These are phyloP conservation scores for Coturnix japonica DNA, from an alignment of 2,113 vertebrate genomes.

Conservation along the genomic window DNA sequence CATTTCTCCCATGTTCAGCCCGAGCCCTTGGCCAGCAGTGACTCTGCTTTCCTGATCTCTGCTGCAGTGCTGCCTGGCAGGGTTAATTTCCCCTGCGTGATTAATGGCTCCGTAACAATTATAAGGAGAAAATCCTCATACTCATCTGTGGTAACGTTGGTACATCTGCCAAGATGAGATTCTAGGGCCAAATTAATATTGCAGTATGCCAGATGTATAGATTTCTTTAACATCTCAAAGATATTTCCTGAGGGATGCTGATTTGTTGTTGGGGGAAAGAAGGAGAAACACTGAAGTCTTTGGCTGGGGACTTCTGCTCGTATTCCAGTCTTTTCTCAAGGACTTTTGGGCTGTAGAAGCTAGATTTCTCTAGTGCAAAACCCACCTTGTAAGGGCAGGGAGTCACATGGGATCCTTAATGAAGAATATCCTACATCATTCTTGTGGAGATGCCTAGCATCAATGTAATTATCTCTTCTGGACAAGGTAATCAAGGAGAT, in stretches of 20 bases:
- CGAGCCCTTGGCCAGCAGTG: not conserved
- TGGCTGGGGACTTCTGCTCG: not conserved
- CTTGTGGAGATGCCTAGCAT: not conserved
- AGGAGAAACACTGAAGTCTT: not conserved
- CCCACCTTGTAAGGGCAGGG: not conserved
- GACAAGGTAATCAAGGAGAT: conserved; percentile 30
- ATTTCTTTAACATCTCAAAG: not conserved
- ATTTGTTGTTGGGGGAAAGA: not conserved
- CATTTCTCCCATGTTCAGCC: not conserved
- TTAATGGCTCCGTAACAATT: conserved; percentile 32
- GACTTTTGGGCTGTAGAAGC: not conserved
- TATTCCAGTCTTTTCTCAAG: not conserved
- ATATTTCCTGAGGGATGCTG: not conserved
- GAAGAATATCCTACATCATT: conserved; percentile 6
- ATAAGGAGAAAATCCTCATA: conserved; percentile 22
- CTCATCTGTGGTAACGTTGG: not conserved
- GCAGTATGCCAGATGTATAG: not conserved
- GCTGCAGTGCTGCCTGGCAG: not conserved
- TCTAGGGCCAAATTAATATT: conserved; percentile 25
- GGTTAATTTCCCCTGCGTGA: conserved; percentile 29
- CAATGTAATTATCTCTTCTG: not conserved
- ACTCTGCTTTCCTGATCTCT: not conserved
- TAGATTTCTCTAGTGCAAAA: not conserved
- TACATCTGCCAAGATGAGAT: conserved; percentile 22
- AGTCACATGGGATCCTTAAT: not conserved